A percentile compares a stretch with the other conserved stretches of the same genome.
These are phyloP conservation scores for Caracal caracal DNA, from an alignment of 2,113 vertebrate species.

Conservation along the genomic window DNA sequence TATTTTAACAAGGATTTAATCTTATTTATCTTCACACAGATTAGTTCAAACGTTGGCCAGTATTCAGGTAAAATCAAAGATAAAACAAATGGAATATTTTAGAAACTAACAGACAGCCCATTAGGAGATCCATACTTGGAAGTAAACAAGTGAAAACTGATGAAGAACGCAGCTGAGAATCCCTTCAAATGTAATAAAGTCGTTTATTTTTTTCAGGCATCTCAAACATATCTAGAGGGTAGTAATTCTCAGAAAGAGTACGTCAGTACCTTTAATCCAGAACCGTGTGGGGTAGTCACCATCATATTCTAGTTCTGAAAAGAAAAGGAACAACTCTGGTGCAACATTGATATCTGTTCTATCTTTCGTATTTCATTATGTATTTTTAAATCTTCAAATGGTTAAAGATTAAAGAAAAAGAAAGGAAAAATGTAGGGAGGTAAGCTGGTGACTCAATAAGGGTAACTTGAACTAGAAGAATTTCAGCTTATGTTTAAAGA, in stretches of 20 bases:
- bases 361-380: neutral
- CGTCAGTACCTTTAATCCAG: neutral
- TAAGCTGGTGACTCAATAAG: neutral
- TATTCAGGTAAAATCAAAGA: neutral
- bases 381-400: neutral
- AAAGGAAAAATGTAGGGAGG: neutral
- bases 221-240: neutral
- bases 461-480: neutral
- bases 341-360: neutral
- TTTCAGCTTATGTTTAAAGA: neutral
- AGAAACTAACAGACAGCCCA: too few relatives aligned
- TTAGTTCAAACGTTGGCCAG: neutral
- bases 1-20: neutral
- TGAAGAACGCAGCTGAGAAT: neutral
- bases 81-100: neutral
- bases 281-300: neutral
- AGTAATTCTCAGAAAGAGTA: neutral
- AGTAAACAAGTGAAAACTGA: neutral
- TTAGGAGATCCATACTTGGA: neutral
- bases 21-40: neutral
- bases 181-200: neutral
- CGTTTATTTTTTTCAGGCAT: neutral
- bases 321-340: neutral
- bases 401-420: neutral
- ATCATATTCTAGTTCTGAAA: neutral